These are phyloP conservation scores for Clunio marinus DNA, from an alignment of 2,888 invertebrate species.

Conservation along the genomic window DNA sequence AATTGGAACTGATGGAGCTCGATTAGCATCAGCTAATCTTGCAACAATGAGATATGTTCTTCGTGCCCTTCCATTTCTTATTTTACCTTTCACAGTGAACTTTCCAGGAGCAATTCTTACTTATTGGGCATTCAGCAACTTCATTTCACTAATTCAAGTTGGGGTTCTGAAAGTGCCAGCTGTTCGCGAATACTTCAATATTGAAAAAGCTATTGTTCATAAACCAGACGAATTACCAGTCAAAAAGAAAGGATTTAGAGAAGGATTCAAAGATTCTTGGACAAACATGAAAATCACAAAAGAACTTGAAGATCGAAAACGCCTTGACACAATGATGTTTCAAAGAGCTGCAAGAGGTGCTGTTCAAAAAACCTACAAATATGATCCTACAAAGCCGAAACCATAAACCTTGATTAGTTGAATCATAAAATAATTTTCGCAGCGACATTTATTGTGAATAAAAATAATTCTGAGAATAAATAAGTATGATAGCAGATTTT, in stretches of 20 bases:
- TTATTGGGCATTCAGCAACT: constrained; percentile 87
- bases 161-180: constrained; percentile 68
- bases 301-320: constrained; percentile 71
- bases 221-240: constrained; percentile 58
- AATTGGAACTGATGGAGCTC: constrained; percentile 71
- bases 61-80: constrained; percentile 68
- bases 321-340: constrained; percentile 74
- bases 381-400: constrained; percentile 67
- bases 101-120: constrained; percentile 84
- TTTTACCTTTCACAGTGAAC: constrained; percentile 80
- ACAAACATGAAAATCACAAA: constrained; percentile 73
- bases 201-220: constrained; percentile 61
- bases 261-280: constrained; percentile 77
- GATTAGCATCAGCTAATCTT: constrained; percentile 63
- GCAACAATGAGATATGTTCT: constrained; percentile 70
- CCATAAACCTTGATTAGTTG: constrained; percentile 44
- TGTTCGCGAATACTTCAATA: constrained; percentile 71
- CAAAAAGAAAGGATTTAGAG: constrained; percentile 72
- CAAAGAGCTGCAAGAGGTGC: constrained; percentile 82
- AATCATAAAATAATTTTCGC: constrained; percentile 41
- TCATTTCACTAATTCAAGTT: constrained; percentile 75
- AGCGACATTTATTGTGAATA: constrained; percentile 1
- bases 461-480: constrained; percentile 2
- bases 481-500: too few relatives aligned
- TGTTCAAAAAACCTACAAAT: constrained; percentile 79